Evolutionary conservation across 2,113 vertebrate genomes (phyloP).

Genomic region (Gavia stellata): DNA sequence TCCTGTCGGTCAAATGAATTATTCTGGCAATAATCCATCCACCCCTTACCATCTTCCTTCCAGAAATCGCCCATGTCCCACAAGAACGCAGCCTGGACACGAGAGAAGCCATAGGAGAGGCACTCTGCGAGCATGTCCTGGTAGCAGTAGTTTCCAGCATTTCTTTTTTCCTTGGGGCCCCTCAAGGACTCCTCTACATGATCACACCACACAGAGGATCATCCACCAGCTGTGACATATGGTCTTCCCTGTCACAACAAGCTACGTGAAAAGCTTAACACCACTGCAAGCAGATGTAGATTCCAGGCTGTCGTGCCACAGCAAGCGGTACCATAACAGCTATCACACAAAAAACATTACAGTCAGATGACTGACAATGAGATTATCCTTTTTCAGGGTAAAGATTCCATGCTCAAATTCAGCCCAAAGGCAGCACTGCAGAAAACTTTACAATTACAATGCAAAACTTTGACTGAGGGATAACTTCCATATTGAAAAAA

Average conservation of each 20-base stretch:
- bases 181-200: neutral
- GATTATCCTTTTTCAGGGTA: neutral
- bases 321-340: neutral
- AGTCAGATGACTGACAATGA: neutral
- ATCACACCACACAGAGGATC: neutral
- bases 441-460: neutral
- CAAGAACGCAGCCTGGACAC: neutral
- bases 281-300: neutral
- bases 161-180: neutral
- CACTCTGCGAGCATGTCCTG: rapidly evolving
- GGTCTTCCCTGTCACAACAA: neutral
- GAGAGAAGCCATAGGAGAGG: neutral
- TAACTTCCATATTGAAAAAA: neutral
- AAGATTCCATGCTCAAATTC: neutral
- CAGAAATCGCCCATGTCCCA: neutral
- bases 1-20: neutral
- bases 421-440: neutral
- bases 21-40: neutral
- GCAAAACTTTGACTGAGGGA: neutral
- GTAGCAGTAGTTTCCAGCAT: neutral
- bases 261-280: neutral
- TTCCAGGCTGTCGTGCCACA: neutral
- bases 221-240: neutral
- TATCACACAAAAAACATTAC: neutral
- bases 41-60: neutral